These are phyloP conservation scores for Periparus ater DNA, from an alignment of 2,797 vertebrate genomes.

Conservation along the genomic window DNA sequence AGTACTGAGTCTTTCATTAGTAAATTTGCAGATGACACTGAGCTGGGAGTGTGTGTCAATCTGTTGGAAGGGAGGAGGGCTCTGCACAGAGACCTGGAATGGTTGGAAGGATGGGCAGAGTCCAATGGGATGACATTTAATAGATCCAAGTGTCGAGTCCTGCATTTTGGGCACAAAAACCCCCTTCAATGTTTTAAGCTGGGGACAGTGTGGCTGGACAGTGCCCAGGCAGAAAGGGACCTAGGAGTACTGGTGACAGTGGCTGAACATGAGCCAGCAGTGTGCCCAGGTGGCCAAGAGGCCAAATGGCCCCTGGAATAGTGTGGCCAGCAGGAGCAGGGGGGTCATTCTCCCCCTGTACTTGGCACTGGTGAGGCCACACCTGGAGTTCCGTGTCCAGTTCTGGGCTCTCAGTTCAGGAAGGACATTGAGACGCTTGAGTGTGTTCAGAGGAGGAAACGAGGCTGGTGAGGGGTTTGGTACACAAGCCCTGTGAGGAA, in stretches of 20 bases:
- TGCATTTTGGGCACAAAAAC: background rate
- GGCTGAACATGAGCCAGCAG: background rate
- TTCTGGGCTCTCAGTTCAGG: background rate
- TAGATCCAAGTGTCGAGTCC: no score
- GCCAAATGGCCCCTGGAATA: background rate
- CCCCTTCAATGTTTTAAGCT: fast-evolving
- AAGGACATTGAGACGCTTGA: fast-evolving
- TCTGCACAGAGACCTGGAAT: background rate
- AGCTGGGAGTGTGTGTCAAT: fast-evolving
- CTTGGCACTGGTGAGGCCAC: background rate
- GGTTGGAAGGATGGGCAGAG: background rate
- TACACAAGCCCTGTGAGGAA: background rate
- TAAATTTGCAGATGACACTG: background rate
- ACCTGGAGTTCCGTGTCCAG: background rate
- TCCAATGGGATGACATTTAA: background rate
- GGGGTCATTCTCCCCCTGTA: background rate
- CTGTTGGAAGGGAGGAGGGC: no score
- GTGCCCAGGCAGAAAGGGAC: no score
- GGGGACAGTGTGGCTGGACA: background rate
- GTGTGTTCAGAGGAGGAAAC: fast-evolving
- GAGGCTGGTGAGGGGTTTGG: background rate
- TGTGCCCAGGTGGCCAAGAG: background rate
- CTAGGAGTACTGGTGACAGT: no score
- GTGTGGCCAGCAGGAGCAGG: background rate
- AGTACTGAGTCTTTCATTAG: background rate